Percentiles rank a stretch among this genome's conserved stretches.
These are phyloP conservation scores for Trichechus manatus DNA, from an alignment of 2,113 vertebrate species.

Conservation along the genomic window DNA sequence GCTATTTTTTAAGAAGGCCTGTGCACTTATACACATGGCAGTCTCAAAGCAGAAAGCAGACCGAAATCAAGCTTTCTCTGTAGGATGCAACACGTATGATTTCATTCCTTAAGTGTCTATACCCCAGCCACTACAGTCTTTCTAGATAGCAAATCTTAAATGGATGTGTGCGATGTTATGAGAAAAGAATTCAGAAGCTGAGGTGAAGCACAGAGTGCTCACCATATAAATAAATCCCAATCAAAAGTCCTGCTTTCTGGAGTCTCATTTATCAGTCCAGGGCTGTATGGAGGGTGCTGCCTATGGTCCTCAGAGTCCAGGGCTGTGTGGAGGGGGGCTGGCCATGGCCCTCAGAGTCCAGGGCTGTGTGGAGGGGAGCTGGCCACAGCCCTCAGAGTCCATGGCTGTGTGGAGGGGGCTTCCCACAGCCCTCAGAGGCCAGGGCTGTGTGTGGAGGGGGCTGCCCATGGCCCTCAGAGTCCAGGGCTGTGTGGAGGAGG, in stretches of 20 bases:
- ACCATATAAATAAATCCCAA: background rate
- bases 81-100: accelerated
- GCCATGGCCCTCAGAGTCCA: too few relatives aligned
- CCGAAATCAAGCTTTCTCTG: background rate
- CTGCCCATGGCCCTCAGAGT: too few relatives aligned
- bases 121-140: accelerated
- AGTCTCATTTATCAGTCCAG: accelerated
- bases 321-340: too few relatives aligned
- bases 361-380: too few relatives aligned
- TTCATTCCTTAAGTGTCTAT: background rate
- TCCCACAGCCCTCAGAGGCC: too few relatives aligned
- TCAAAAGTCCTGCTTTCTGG: background rate
- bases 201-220: accelerated
- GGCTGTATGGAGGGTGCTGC: too few relatives aligned
- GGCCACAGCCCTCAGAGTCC: too few relatives aligned
- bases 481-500: background rate
- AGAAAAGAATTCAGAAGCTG: background rate
- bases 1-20: background rate
- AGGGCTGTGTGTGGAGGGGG: too few relatives aligned
- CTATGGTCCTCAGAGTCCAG: too few relatives aligned
- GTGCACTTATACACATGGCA: accelerated
- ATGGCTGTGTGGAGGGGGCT: too few relatives aligned
- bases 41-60: background rate
- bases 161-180: background rate
- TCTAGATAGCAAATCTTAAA: background rate